These are phyloP conservation scores for Steatornis caripensis DNA, from an alignment of 2,113 vertebrate species.

Conservation along the genomic window DNA sequence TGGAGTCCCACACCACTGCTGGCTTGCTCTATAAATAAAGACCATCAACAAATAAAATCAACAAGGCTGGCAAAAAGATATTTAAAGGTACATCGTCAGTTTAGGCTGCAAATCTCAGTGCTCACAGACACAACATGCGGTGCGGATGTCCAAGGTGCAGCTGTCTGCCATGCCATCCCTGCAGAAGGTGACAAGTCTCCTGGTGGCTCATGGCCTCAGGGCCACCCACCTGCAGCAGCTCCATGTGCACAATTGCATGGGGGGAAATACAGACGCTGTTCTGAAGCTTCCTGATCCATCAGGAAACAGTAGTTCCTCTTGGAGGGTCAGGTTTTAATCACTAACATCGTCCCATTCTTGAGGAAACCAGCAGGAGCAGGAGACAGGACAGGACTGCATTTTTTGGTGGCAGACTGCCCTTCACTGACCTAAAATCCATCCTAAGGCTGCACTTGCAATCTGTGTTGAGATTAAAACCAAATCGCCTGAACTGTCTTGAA, in stretches of 20 bases:
- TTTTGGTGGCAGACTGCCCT: neutral
- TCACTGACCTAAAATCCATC: neutral
- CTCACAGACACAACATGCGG: rapidly evolving
- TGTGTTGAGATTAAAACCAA: neutral
- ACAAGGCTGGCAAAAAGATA: neutral
- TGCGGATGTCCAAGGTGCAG: neutral
- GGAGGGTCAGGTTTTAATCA: neutral
- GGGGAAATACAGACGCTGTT: rapidly evolving
- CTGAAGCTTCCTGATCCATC: neutral
- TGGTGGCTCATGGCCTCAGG: neutral
- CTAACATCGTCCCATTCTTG: neutral
- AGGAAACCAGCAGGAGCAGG: neutral
- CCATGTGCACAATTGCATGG: neutral
- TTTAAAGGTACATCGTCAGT: neutral
- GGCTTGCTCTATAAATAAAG: neutral
- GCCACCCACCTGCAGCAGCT: neutral
- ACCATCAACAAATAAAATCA: neutral
- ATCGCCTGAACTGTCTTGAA: neutral
- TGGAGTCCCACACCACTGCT: neutral
- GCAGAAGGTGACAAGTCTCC: neutral
- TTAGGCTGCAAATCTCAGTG: neutral
- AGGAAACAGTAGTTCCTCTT: neutral
- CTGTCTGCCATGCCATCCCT: neutral
- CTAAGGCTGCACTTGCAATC: neutral
- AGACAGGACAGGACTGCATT: neutral